These are phyloP conservation scores for Rhabdomys dilectus DNA, from an alignment of 2,113 vertebrate species.

Conservation along the genomic window DNA sequence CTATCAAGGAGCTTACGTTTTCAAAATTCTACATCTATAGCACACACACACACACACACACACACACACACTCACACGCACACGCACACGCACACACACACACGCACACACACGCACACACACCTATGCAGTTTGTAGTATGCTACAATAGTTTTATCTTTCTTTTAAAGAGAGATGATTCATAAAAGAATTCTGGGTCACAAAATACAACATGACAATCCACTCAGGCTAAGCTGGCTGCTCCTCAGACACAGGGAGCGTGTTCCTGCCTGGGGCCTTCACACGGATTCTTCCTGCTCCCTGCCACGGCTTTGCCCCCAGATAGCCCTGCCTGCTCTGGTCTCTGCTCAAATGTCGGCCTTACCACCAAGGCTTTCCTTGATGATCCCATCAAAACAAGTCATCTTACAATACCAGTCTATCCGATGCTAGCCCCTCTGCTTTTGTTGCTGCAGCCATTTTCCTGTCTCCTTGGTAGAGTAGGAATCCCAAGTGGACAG, in stretches of 20 bases:
- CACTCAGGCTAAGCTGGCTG: background rate
- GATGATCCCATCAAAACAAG: background rate
- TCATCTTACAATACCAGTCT: background rate
- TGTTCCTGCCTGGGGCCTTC: background rate
- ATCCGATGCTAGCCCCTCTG: background rate
- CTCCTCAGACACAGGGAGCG: background rate
- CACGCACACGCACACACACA: no score
- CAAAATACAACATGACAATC: slow-evolving; percentile 60
- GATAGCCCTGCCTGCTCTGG: background rate
- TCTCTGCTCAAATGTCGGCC: slow-evolving; percentile 29
- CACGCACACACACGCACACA: no score
- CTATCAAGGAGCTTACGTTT: background rate
- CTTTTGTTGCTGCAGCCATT: background rate
- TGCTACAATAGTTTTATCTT: slow-evolving; percentile 17
- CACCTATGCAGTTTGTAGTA: background rate
- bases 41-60: no score
- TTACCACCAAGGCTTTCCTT: background rate
- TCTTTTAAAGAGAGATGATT: slow-evolving; percentile 63
- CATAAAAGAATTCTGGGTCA: slow-evolving; percentile 71
- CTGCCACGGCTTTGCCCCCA: background rate
- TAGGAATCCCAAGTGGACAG: background rate
- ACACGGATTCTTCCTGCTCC: background rate
- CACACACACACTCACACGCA: background rate
- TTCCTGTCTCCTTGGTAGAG: background rate
- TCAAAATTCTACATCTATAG: slow-evolving; percentile 21